Evolutionary conservation across 2,888 invertebrate genomes (phyloP).

Genomic region (Ecdyonurus torrentis): DNA sequence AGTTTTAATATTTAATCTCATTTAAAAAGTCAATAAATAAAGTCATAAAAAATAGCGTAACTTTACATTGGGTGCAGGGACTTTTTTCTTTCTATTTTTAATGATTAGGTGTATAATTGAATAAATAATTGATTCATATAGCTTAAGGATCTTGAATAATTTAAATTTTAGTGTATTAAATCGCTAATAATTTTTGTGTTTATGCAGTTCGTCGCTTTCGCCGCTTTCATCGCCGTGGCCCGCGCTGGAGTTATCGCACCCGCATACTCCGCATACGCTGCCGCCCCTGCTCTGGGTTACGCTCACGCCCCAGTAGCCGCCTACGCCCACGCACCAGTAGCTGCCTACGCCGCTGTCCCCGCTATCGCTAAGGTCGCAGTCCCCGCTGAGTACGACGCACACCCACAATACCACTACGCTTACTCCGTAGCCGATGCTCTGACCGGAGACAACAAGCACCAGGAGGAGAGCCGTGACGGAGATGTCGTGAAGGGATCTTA

Average conservation of each 20-base stretch:
- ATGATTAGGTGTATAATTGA: no score
- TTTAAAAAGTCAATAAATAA: no score
- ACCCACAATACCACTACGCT: conserved; percentile 10
- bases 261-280: not conserved
- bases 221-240: conserved; percentile 4
- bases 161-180: no score
- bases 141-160: no score
- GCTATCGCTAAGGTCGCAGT: not conserved
- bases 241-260: not conserved
- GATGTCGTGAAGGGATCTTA: conserved; percentile 8
- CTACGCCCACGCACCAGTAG: conserved; percentile 6
- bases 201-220: conserved; percentile 7
- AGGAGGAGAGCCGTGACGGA: conserved; percentile 8
- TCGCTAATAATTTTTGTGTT: not conserved
- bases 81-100: no score
- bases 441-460: conserved; percentile 8
- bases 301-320: no score
- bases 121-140: no score
- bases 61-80: no score
- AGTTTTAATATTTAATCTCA: no score
- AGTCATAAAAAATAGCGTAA: no score
- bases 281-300: not conserved
- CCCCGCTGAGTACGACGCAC: conserved; percentile 9
- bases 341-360: not conserved
- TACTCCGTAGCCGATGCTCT: conserved; percentile 6